Conservation (phyloP, 2,113 vertebrate species). For the Bambusicola thoracicus region DNA sequence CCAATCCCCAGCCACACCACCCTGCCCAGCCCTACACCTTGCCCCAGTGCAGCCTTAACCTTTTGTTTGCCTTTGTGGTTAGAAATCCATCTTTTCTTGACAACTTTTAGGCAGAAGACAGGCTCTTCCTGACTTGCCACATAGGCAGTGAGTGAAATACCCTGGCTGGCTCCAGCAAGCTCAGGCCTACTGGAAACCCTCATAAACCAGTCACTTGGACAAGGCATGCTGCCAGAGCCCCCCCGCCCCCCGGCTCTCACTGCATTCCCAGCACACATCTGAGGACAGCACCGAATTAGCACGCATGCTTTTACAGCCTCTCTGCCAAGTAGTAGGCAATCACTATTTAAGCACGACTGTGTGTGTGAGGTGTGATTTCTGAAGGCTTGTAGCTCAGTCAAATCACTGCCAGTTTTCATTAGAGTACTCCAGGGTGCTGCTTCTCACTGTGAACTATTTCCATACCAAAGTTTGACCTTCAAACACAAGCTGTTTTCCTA, state of each 20-base stretch:
- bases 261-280: neutral
- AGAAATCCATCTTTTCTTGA: neutral
- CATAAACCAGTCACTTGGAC: neutral
- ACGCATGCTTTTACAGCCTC: neutral
- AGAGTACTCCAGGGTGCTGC: neutral
- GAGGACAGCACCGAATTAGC: neutral
- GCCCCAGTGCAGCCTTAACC: neutral
- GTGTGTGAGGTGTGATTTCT: neutral
- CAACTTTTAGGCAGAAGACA: neutral
- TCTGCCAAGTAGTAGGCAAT: neutral
- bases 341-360: neutral
- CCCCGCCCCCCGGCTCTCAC: rapidly evolving
- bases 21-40: neutral
- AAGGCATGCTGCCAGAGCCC: rapidly evolving
- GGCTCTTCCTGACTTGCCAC: neutral
- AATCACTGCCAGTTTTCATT: conserved; percentile 36
- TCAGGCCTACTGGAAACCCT: neutral
- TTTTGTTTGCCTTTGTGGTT: neutral
- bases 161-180: neutral
- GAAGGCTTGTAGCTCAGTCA: conserved; percentile 8
- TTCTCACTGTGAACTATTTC: conserved; percentile 16
- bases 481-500: conserved; percentile 55
- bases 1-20: neutral
- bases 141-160: neutral
- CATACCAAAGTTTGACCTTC: conserved; percentile 44